Evolutionary conservation across 2,113 vertebrate species (phyloP).

Genomic region (zebrafish (Danio rerio)): DNA sequence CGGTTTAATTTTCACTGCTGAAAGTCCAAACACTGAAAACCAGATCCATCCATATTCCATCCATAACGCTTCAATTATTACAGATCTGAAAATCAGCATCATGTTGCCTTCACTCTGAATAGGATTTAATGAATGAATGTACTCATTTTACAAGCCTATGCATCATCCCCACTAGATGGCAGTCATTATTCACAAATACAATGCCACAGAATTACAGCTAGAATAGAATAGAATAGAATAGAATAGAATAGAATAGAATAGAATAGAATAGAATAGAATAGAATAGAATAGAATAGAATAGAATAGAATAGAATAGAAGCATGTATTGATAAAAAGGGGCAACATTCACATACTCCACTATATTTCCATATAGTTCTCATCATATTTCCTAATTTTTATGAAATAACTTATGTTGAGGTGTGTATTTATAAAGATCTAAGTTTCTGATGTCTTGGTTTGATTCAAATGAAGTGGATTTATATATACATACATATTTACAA

Average conservation of each 20-base stretch:
- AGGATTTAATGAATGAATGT: not conserved
- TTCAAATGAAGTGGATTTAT: not conserved
- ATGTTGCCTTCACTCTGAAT: not conserved
- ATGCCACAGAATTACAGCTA: not conserved
- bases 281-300: conserved; percentile 4
- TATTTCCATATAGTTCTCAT: too few species aligned
- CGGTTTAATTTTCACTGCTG: too few species aligned
- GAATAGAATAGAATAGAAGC: not conserved
- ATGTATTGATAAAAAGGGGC: too few species aligned
- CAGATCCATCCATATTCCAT: too few species aligned
- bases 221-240: conserved; percentile 8
- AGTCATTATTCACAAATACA: not conserved
- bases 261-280: not conserved
- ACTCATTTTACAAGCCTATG: not conserved
- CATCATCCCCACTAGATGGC: conserved; percentile 30
- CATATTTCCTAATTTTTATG: too few species aligned
- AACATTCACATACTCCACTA: too few species aligned
- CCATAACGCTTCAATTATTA: too few species aligned
- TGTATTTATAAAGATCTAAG: too few species aligned
- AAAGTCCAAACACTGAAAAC: too few species aligned
- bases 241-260: not conserved
- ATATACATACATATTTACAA: not conserved
- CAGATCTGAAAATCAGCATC: too few species aligned
- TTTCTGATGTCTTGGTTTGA: not conserved
- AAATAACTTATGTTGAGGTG: too few species aligned